phyloP scores from a whole-genome alignment of 1,140 invertebrate genomes.

The Campoletis sonorensis region DNA sequence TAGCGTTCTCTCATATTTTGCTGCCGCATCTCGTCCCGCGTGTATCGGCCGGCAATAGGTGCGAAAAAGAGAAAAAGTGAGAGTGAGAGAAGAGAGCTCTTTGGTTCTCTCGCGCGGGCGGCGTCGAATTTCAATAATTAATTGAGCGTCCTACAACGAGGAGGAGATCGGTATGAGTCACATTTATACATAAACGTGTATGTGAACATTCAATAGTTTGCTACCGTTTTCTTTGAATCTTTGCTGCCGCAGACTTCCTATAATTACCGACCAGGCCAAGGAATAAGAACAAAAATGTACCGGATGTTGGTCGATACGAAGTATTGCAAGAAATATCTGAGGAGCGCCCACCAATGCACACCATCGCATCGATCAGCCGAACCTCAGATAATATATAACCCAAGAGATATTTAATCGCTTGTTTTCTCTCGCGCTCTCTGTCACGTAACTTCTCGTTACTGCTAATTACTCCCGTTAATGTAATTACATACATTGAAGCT shows the following conservation, averaged over 20 bases:
- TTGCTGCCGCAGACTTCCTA: constrained; percentile 39
- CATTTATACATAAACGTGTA: not conserved
- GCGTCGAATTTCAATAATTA: constrained; percentile 56
- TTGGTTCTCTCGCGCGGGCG: constrained; percentile 29
- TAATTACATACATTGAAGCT: constrained; percentile 18
- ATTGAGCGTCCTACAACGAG: constrained; percentile 37
- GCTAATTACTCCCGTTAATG: constrained; percentile 39
- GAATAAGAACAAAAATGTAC: constrained; percentile 14
- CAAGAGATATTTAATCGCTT: not conserved
- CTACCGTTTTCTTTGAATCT: constrained; percentile 34
- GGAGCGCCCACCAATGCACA: not conserved
- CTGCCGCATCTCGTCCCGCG: constrained; percentile 32
- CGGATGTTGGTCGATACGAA: constrained; percentile 32
- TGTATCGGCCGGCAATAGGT: constrained; percentile 17
- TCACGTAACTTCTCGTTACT: constrained; percentile 42
- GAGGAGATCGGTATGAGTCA: not conserved
- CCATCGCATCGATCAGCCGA: not conserved
- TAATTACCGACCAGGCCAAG: constrained; percentile 44
- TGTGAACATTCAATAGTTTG: not conserved
- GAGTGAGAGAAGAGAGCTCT: not conserved
- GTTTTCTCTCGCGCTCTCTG: constrained; percentile 27
- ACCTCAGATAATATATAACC: constrained; percentile 6
- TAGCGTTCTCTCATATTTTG: constrained; percentile 59
- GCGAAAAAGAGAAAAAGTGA: not conserved
- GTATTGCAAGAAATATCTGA: not conserved